These are phyloP conservation scores for Drosophila lowei DNA, from an alignment of 1,140 invertebrate species.

Conservation along the genomic window DNA sequence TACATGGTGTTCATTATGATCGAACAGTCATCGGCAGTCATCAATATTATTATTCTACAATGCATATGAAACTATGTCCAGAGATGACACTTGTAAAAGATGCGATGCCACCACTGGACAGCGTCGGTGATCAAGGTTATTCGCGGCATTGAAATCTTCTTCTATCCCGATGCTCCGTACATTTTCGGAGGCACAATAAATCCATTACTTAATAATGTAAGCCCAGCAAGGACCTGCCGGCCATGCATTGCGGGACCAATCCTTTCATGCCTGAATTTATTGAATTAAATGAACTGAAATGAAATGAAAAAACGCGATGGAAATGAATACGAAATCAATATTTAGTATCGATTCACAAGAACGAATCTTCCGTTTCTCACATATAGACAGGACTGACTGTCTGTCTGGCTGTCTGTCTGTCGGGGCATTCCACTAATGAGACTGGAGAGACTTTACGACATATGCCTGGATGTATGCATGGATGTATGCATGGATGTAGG, in stretches of 20 bases:
- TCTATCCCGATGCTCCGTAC: too few relatives aligned
- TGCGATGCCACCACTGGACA: too few relatives aligned
- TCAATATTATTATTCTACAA: constrained; percentile 54
- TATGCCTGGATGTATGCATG: constrained; percentile 24
- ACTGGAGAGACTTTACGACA: constrained; percentile 14
- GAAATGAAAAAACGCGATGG: too few relatives aligned
- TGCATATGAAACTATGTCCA: constrained; percentile 26
- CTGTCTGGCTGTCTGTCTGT: not conserved
- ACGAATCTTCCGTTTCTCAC: constrained; percentile 19
- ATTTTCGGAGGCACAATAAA: too few relatives aligned
- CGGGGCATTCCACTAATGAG: constrained; percentile 46
- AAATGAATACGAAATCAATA: too few relatives aligned
- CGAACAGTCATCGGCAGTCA: constrained; percentile 24
- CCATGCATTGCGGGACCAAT: too few relatives aligned
- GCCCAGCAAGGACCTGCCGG: too few relatives aligned
- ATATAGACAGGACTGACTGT: constrained; percentile 21
- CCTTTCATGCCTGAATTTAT: too few relatives aligned
- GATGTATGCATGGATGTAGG: constrained; percentile 13
- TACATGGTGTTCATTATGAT: constrained; percentile 27
- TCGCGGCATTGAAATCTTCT: constrained; percentile 16
- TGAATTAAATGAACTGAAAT: too few relatives aligned
- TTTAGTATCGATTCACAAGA: constrained; percentile 1
- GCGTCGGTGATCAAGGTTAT: constrained; percentile 39
- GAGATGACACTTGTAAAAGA: constrained; percentile 39
- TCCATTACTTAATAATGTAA: too few relatives aligned